Conservation (phyloP, 2,888 invertebrate genomes). For the Cosmopolites sordidus region DNA sequence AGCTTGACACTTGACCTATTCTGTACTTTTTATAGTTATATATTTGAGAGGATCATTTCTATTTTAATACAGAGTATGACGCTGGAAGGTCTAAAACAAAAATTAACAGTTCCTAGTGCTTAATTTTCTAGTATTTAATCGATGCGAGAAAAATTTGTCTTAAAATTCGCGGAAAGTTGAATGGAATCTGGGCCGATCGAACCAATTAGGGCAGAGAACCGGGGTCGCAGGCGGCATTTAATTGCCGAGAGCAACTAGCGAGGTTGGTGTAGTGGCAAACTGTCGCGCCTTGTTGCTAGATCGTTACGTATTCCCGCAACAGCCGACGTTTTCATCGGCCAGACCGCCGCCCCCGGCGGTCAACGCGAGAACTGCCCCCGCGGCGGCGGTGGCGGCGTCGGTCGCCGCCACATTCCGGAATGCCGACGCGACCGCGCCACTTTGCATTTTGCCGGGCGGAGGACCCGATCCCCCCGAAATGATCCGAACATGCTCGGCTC, state of each 20-base stretch:
- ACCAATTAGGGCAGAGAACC: too few relatives aligned
- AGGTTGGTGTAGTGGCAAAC: slow-evolving; percentile 40
- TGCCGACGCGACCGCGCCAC: slow-evolving; percentile 33
- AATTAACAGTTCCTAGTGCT: too few relatives aligned
- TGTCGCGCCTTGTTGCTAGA: slow-evolving; percentile 35
- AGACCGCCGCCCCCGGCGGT: slow-evolving; percentile 18
- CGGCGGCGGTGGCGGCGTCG: slow-evolving; percentile 2
- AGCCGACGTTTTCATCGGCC: slow-evolving; percentile 21
- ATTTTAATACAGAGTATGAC: too few relatives aligned
- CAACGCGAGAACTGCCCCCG: slow-evolving; percentile 24
- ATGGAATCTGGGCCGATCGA: too few relatives aligned
- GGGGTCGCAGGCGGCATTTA: too few relatives aligned
- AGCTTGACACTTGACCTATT: too few relatives aligned
- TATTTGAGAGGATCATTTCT: too few relatives aligned
- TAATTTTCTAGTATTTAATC: too few relatives aligned
- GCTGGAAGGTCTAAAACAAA: too few relatives aligned
- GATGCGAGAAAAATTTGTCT: too few relatives aligned
- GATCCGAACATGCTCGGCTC: slow-evolving; percentile 49
- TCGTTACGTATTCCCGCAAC: slow-evolving; percentile 34
- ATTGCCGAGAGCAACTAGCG: slow-evolving; percentile 43
- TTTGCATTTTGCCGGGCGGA: slow-evolving; percentile 45
- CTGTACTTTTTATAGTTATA: too few relatives aligned
- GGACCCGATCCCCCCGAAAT: slow-evolving; percentile 48
- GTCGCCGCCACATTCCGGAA: slow-evolving; percentile 22
- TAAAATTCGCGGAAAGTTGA: too few relatives aligned